Evolutionary conservation across 2,113 vertebrate species (phyloP).

Genomic region (Lontra canadensis): DNA sequence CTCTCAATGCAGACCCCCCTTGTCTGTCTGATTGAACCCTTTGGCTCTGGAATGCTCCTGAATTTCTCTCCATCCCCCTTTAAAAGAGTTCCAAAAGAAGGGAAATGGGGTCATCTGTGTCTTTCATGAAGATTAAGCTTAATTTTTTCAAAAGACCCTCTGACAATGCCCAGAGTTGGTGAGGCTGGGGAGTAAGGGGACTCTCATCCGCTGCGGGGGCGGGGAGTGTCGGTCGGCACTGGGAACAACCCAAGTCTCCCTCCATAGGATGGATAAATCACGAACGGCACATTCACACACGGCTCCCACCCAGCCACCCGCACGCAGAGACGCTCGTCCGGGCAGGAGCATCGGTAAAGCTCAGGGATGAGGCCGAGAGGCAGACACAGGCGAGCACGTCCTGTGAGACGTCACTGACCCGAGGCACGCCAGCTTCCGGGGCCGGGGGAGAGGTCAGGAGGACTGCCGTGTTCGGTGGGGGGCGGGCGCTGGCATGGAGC

Average conservation of each 20-base stretch:
- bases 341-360: rapidly evolving
- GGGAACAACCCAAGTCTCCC: not conserved
- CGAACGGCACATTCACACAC: rapidly evolving
- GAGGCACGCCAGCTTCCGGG: not conserved
- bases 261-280: rapidly evolving
- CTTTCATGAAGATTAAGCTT: not conserved
- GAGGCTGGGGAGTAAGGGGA: not conserved
- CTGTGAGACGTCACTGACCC: rapidly evolving
- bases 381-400: rapidly evolving
- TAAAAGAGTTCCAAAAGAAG: not conserved
- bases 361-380: not conserved
- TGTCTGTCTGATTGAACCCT: not conserved
- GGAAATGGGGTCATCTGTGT: not conserved
- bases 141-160: not conserved
- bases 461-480: rapidly evolving
- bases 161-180: not conserved
- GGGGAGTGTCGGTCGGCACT: not conserved
- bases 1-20: not conserved
- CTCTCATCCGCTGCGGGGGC: rapidly evolving
- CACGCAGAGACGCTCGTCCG: rapidly evolving
- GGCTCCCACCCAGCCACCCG: rapidly evolving
- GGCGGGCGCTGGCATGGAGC: too few species aligned
- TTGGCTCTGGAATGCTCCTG: not conserved
- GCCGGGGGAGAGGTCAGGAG: not conserved
- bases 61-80: not conserved